Evolutionary conservation across 2,113 vertebrate genomes (phyloP), one percentile per base, ranked within the genome.

Genomic region (Elephas maximus): DNA sequence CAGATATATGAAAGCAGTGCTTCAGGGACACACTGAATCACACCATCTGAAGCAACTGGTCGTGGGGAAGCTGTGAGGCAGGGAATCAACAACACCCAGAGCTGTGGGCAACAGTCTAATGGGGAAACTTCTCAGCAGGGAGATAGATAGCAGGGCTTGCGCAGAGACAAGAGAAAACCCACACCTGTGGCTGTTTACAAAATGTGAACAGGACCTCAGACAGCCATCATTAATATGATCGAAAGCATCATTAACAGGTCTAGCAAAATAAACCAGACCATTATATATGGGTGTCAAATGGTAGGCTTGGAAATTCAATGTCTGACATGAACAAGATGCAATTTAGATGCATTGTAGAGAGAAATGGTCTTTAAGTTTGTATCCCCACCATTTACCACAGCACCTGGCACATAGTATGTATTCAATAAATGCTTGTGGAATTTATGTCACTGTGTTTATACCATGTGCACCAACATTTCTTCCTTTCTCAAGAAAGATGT

Each of bases 121-220:
- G 82, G 88, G 78, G 53, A 53, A 81, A 62, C 20, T n/a, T 88
- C 94, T 88, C 79, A 0, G 90, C 57, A 12, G 77, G 87, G 41
- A 89, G 79, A 83, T 10, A 18, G 30, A 44, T 33, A 76, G 8
- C 62, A 86, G 62, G 63, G 33, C 3, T 37, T 45, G 78, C 20
- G 14, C 45, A 33, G 53, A 60, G 57, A 76, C 48, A 28, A 62
- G 89, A 87, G 37, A 93, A 63, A 94, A 83, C 21, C 53, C 48
- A 86, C 86, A 94, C 95, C 93, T 93, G 93, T 11, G 28, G 2
- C 81, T 87, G 51, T 98, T 97, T 84, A 84, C 76, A 15, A 74
- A 92, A 41, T 24, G 41, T 45, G 87, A 51, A 53, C 20, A 74
- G 76, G 84, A 57, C 33, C 24, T 0, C 0, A 0, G 48, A 20